A percentile compares a stretch with the other conserved stretches of the same genome.
These are phyloP conservation scores for Tamias sibiricus DNA, from an alignment of 2,113 vertebrate genomes.

Conservation along the genomic window DNA sequence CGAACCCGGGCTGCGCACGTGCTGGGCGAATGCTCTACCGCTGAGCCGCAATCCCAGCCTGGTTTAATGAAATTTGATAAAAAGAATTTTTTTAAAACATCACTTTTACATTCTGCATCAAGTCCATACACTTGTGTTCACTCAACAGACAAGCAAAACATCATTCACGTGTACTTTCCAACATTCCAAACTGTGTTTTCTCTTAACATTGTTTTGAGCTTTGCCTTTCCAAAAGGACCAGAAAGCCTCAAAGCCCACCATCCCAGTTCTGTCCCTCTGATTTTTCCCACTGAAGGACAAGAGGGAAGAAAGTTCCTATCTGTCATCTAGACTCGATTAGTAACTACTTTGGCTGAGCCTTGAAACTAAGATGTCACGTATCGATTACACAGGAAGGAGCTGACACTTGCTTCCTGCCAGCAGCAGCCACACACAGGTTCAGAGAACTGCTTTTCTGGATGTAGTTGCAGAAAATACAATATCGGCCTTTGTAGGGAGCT, in stretches of 20 bases:
- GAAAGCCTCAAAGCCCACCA: not conserved
- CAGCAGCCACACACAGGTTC: not conserved
- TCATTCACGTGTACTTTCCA: not conserved
- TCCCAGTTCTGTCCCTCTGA: not conserved
- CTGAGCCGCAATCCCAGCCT: no score
- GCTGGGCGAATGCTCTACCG: no score
- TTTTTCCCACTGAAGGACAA: not conserved
- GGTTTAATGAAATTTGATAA: slow-evolving; percentile 7
- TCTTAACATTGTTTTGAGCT: slow-evolving; percentile 12
- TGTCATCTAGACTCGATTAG: slow-evolving; percentile 75
- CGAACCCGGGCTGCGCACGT: no score
- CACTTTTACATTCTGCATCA: not conserved
- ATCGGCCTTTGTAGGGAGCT: slow-evolving; percentile 7
- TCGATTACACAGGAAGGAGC: slow-evolving; percentile 42
- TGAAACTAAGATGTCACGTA: slow-evolving; percentile 34
- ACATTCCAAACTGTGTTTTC: not conserved
- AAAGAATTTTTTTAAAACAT: not conserved
- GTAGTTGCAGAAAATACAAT: not conserved
- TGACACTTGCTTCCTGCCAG: slow-evolving; percentile 32
- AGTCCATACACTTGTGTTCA: not conserved
- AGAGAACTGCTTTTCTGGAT: not conserved
- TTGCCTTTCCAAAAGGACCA: not conserved
- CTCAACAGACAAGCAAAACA: slow-evolving; percentile 30
- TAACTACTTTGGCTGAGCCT: slow-evolving; percentile 61
- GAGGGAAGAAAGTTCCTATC: not conserved